Evolutionary conservation across 2,797 vertebrate genomes (phyloP).

Genomic region (Pampus argenteus): DNA sequence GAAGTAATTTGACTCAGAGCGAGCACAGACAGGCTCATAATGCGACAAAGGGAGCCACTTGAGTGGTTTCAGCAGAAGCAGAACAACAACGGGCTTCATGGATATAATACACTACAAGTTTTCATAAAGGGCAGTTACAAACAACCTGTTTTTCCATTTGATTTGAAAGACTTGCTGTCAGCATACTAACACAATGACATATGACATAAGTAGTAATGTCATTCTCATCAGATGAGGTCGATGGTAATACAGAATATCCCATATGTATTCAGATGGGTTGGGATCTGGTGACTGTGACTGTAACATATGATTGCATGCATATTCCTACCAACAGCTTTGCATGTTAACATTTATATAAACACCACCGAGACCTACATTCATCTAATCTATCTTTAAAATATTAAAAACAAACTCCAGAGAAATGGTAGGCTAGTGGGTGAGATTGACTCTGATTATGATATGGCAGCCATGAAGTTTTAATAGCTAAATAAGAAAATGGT

Average conservation of each 20-base stretch:
- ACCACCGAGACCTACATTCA: background rate
- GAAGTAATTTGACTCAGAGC: constrained; percentile 38
- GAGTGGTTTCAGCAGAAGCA: constrained; percentile 31
- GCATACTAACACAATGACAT: background rate
- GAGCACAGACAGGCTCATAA: background rate
- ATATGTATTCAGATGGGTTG: background rate
- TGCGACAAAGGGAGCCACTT: constrained; percentile 27
- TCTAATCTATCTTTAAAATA: background rate
- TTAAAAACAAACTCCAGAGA: background rate
- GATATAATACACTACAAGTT: background rate
- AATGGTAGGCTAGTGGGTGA: background rate
- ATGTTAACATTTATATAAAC: background rate
- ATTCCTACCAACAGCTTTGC: constrained; percentile 14
- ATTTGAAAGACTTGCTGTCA: no score
- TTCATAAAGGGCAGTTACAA: no score
- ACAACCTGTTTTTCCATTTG: no score
- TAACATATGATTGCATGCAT: background rate
- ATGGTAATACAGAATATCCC: background rate
- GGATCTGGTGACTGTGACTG: background rate
- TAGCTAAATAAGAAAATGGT: background rate
- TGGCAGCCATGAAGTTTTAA: background rate
- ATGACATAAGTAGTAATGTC: background rate
- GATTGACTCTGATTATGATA: background rate
- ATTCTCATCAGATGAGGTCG: no score
- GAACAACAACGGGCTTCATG: background rate